Percentiles rank a stretch among this genome's conserved stretches.
phyloP scores from a whole-genome alignment of 1,140 invertebrate genomes.

The Calycopis cecrops region DNA sequence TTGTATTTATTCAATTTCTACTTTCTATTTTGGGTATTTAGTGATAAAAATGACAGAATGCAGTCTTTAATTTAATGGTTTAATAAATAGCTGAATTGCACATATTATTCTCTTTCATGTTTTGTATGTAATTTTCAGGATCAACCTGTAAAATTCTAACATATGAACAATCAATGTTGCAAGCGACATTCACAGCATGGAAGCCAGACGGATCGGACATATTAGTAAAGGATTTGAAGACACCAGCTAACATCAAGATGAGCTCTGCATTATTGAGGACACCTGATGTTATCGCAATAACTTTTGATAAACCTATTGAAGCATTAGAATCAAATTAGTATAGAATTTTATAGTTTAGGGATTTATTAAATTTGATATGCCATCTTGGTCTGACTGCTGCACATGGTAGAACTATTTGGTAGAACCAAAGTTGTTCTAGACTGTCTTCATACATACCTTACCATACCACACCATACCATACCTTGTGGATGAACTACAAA shows the following conservation, averaged over 20 bases:
- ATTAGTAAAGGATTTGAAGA: constrained; percentile 44
- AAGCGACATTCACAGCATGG: constrained; percentile 46
- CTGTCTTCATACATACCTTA: too few species aligned
- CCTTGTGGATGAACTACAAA: too few species aligned
- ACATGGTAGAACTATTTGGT: too few species aligned
- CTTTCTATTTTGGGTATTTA: too few species aligned
- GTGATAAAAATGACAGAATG: too few species aligned
- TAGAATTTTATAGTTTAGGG: not conserved
- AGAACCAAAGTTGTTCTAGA: too few species aligned
- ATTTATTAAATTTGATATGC: not conserved
- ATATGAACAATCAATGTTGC: constrained; percentile 48
- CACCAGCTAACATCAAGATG: constrained; percentile 46
- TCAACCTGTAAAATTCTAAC: constrained; percentile 48
- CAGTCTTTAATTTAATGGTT: too few species aligned
- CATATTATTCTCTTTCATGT: too few species aligned
- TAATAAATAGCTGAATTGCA: too few species aligned
- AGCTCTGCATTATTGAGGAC: constrained; percentile 43
- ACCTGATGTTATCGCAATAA: constrained; percentile 52
- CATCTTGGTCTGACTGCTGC: too few species aligned
- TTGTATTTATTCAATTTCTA: not conserved
- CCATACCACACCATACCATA: too few species aligned
- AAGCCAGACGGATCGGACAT: constrained; percentile 50
- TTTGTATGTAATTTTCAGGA: constrained; percentile 33
- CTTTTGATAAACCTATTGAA: constrained; percentile 38
- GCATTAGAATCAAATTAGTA: constrained; percentile 1